Conservation (phyloP, 23 tunicate species). For the Phallusia fumigata region DNA sequence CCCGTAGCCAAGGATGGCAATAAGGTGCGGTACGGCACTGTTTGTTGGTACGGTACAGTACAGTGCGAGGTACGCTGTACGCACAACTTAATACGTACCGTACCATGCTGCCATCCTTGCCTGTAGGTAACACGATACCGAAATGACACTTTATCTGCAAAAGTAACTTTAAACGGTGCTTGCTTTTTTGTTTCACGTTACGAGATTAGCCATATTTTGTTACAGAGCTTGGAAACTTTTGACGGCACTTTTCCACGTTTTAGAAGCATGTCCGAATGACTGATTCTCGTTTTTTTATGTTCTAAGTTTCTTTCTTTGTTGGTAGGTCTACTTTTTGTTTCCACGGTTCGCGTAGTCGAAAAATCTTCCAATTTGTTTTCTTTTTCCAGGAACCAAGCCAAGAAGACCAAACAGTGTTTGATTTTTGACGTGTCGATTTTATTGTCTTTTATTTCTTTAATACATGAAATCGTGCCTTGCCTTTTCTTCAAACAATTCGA, state of each 20-base stretch:
- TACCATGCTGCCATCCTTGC: too few species aligned
- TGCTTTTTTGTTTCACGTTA: background rate
- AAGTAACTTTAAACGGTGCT: background rate
- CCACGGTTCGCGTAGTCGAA: background rate
- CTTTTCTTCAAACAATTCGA: background rate
- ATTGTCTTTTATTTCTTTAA: background rate
- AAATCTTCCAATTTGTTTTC: background rate
- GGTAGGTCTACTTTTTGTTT: background rate
- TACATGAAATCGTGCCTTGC: conserved; percentile 1
- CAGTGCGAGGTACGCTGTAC: too few species aligned
- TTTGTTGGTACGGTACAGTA: too few species aligned
- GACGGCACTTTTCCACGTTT: background rate
- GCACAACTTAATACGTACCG: too few species aligned
- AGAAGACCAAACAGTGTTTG: background rate
- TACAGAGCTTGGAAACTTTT: background rate
- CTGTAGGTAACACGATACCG: too few species aligned
- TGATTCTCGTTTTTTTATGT: background rate
- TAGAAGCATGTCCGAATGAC: conserved; percentile 6
- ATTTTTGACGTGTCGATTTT: background rate
- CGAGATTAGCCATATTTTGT: background rate
- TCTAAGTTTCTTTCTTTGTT: background rate
- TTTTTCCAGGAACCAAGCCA: background rate
- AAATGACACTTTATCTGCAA: background rate
- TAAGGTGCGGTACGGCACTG: too few species aligned
- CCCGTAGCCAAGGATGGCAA: too few species aligned